Base-by-base conservation (phyloP, 92 coral and sea anemone genomes). In the Anthopleura xanthogrammica region DNA sequence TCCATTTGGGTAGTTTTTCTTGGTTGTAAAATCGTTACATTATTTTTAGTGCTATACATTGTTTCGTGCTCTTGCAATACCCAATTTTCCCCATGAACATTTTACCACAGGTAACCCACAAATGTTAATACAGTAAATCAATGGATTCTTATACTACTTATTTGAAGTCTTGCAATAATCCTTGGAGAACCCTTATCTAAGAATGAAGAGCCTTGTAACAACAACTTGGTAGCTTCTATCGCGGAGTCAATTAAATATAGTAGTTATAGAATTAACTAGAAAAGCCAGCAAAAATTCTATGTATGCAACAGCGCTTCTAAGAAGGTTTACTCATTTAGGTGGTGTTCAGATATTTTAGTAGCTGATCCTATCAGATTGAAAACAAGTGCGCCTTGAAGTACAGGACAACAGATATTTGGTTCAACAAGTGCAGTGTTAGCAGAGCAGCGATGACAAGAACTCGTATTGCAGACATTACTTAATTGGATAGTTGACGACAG, bases 241-340 rank as follows among this genome's bases (percentile, higher is more conserved):
- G 43, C 19, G 41, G 74, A 29, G 29, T 68, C 16, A 68, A 68
- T 68, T 68, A 68, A 68, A 68, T 68, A 68, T 16, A 68, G 55
- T 62, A 42, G 55, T 80, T 56, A 40, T 41, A 23, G 50, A 62
- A 71, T 79, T 17, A 22, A 24, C 76, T 80, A 80, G 76, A 80
- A 80, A 80, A 80, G 83, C 83, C 46, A 80, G 83, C 83, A 80
- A 80, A 79, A 71, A 46, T 5, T 39, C 75, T 66, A 57, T 39
- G 83, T 66, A 62, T 80, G 83, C 83, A 80, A 80, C 19, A 62
- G 54, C 41, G 62, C 60, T 75, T 75, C 58, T 80, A 80, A 80
- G 41, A 36, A 7, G 74, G 11, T 68, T 68, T 36, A 68, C 29
- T 62, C 11, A 62, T 62, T 58, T 20, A 62, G 43, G 74, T 68